Evolutionary conservation across 2,113 vertebrate genomes (phyloP).

Genomic region (Xyliphius kryptos): DNA sequence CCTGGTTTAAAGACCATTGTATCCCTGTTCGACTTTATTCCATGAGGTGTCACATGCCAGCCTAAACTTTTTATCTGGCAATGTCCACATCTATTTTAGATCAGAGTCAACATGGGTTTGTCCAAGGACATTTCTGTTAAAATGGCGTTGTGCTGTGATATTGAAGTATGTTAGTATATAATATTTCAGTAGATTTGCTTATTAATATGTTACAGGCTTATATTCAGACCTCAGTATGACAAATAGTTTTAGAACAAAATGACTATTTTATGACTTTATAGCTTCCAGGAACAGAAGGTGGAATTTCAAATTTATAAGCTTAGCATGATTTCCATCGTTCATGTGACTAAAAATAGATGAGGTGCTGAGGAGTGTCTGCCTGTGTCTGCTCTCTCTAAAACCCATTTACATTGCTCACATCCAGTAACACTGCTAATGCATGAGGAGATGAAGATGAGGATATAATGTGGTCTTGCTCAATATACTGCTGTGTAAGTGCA

Average conservation of each 20-base stretch:
- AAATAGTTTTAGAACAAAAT: neutral
- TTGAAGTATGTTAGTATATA: neutral
- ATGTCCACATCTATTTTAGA: neutral
- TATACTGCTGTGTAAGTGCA: constrained; percentile 8
- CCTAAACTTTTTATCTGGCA: too few species aligned
- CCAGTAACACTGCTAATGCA: neutral
- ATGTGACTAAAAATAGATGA: neutral
- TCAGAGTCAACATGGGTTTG: neutral
- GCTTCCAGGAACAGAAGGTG: neutral
- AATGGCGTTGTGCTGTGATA: neutral
- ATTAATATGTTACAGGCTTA: neutral
- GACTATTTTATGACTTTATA: neutral
- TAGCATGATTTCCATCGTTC: neutral
- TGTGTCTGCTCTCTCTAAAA: neutral
- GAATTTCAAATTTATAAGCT: neutral
- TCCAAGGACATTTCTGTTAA: neutral
- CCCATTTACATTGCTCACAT: constrained; percentile 15
- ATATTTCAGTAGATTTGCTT: neutral
- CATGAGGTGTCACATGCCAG: too few species aligned
- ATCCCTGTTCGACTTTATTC: too few species aligned
- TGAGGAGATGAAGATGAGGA: neutral
- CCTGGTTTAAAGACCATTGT: too few species aligned
- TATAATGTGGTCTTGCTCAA: neutral
- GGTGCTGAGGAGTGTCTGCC: neutral
- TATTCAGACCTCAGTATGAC: neutral